Conservation (phyloP, 2,888 invertebrate species). For the Orgyia antiqua region DNA sequence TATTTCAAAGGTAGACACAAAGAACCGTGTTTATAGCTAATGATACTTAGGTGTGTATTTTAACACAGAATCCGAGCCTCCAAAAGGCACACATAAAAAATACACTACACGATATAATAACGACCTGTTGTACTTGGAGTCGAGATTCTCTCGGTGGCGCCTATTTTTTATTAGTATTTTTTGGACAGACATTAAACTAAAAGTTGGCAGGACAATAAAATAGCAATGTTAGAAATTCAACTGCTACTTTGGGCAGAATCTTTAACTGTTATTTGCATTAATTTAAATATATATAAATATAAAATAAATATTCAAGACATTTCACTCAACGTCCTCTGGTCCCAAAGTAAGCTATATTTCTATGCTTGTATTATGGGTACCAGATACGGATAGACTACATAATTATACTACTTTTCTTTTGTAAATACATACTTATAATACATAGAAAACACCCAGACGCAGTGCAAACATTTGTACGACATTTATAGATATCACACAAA, state of each 20-base stretch:
- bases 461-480: too few species aligned
- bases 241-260: slow-evolving; percentile 56
- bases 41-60: slow-evolving; percentile 77
- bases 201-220: slow-evolving; percentile 68
- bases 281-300: too few species aligned
- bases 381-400: too few species aligned
- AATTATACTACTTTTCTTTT: too few species aligned
- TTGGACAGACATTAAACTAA: slow-evolving; percentile 60
- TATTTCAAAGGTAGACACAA: slow-evolving; percentile 67
- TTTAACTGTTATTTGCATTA: slow-evolving; percentile 31
- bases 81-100: slow-evolving; percentile 66
- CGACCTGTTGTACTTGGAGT: slow-evolving; percentile 46
- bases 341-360: too few species aligned
- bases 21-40: slow-evolving; percentile 75
- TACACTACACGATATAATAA: slow-evolving; percentile 63
- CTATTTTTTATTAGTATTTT: slow-evolving; percentile 71
- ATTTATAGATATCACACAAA: too few species aligned
- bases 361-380: too few species aligned
- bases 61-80: slow-evolving; percentile 67
- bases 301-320: too few species aligned
- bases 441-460: too few species aligned
- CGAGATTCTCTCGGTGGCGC: slow-evolving; percentile 63
- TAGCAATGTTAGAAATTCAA: slow-evolving; percentile 67
- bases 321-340: too few species aligned
- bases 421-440: too few species aligned